A percentile compares a stretch with the other conserved stretches of the same genome.
Evolutionary conservation across 2,888 invertebrate genomes (phyloP).

Genomic region (Eristalis arbustorum): DNA sequence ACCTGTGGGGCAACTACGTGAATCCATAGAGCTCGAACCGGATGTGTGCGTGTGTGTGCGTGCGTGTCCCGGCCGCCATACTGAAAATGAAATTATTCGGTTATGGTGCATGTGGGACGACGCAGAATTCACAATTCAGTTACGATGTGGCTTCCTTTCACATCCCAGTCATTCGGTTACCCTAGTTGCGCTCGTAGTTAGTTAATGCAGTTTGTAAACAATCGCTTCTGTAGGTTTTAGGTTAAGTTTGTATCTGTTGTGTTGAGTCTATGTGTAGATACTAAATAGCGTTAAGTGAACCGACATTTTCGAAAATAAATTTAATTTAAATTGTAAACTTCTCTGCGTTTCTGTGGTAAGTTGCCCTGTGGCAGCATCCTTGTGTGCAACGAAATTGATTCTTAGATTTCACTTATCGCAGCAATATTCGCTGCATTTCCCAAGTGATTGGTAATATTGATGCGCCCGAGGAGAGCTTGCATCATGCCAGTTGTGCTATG

Average conservation of each 20-base stretch:
- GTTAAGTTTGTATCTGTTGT: conserved; percentile 27
- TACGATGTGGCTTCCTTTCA: conserved; percentile 51
- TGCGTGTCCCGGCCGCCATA: background rate
- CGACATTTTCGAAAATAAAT: conserved; percentile 42
- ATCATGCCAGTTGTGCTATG: too few relatives aligned
- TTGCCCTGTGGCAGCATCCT: background rate
- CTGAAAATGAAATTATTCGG: conserved; percentile 43
- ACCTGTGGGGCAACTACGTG: conserved; percentile 77
- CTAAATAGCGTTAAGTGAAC: conserved; percentile 21
- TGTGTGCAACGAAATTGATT: background rate
- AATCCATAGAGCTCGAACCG: conserved; percentile 73
- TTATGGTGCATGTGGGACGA: conserved; percentile 8
- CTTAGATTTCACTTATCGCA: too few relatives aligned
- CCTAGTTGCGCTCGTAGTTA: conserved; percentile 22
- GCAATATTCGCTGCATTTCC: too few relatives aligned
- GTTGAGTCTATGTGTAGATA: conserved; percentile 15
- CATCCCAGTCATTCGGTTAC: conserved; percentile 49
- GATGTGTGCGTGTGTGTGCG: background rate
- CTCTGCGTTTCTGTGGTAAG: background rate
- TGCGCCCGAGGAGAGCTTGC: too few relatives aligned
- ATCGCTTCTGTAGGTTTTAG: conserved; percentile 22
- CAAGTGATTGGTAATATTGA: too few relatives aligned
- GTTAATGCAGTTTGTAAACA: conserved; percentile 51
- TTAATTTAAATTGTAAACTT: conserved; percentile 25
- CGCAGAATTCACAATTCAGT: conserved; percentile 53